phyloP scores from a whole-genome alignment of 2,797 vertebrate genomes.

The Scleropages formosus region DNA sequence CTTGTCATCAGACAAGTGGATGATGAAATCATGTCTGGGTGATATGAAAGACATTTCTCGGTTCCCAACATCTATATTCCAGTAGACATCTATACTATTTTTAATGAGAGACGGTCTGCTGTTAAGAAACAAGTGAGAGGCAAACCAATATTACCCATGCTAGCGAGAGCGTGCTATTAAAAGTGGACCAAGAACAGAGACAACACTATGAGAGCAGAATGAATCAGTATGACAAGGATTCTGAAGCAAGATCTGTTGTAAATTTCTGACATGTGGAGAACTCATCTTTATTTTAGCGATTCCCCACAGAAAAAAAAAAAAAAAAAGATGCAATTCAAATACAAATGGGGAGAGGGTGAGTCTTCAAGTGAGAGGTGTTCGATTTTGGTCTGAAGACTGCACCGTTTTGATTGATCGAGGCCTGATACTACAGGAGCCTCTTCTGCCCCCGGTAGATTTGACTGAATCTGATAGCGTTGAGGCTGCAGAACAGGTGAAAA shows the following conservation, averaged over 20 bases:
- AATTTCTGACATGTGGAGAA: conserved; percentile 43
- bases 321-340: conserved; percentile 41
- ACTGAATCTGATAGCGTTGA: background rate
- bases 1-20: background rate
- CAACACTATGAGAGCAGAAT: conserved; percentile 36
- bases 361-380: conserved; percentile 37
- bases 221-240: conserved; percentile 50
- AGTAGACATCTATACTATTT: background rate
- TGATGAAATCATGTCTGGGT: background rate
- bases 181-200: conserved; percentile 25
- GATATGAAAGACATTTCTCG: background rate
- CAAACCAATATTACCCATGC: background rate
- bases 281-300: conserved; percentile 41
- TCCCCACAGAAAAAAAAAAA: conserved; percentile 24
- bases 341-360: conserved; percentile 27
- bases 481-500: background rate
- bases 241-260: conserved; percentile 39
- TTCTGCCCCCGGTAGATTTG: conserved; percentile 1
- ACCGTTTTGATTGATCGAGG: conserved; percentile 35
- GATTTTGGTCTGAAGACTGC: conserved; percentile 37
- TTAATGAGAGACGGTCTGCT: background rate
- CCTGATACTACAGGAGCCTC: conserved; percentile 17
- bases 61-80: conserved; percentile 9
- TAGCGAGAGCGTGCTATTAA: too few species aligned
- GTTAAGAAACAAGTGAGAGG: conserved; percentile 9